A percentile compares a stretch with the other conserved stretches of the same genome.
Conservation (phyloP, 2,797 vertebrate species). For the Meda fulgida region DNA sequence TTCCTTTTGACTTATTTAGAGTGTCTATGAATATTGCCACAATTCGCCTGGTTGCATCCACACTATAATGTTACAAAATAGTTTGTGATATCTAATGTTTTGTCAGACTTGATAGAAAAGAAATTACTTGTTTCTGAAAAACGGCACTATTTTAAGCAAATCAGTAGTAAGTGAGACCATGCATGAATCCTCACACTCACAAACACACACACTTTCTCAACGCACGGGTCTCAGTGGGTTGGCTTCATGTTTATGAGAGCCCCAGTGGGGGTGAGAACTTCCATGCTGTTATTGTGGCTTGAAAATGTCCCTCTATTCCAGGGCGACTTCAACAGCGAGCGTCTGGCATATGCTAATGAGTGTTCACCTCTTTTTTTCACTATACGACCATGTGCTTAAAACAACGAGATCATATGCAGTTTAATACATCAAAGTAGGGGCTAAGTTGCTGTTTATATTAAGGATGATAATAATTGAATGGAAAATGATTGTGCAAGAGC, state of each 20-base stretch:
- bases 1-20: background rate
- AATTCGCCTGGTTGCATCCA: background rate
- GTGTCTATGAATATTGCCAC: background rate
- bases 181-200: background rate
- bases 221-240: slow-evolving; percentile 25
- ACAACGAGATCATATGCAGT: background rate
- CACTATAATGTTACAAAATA: background rate
- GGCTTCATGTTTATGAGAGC: slow-evolving; percentile 34
- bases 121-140: background rate
- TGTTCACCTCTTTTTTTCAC: background rate
- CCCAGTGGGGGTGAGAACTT: slow-evolving; percentile 43
- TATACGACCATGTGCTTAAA: background rate
- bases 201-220: slow-evolving; percentile 9
- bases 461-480: background rate
- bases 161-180: background rate
- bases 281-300: slow-evolving; percentile 21
- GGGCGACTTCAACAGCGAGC: background rate
- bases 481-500: background rate
- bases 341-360: slow-evolving; percentile 9
- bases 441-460: slow-evolving; percentile 1
- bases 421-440: background rate
- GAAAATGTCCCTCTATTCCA: slow-evolving; percentile 34
- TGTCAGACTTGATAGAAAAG: background rate
- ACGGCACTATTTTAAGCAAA: slow-evolving; percentile 1
- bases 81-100: background rate